Conservation (phyloP, 2,888 invertebrate species). For the Amblyteles armatorius region DNA sequence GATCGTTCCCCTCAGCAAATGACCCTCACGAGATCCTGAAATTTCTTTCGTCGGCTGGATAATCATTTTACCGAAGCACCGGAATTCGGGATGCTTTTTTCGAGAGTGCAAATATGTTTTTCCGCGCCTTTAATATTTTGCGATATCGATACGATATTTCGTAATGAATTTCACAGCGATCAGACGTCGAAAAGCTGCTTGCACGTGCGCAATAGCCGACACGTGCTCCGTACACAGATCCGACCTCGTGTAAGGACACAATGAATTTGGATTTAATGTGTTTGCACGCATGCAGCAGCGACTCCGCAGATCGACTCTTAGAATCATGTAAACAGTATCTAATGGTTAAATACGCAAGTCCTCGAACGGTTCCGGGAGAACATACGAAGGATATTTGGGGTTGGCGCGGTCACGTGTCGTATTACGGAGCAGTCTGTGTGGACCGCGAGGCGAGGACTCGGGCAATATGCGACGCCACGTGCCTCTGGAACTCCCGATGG, state of each 20-base stretch:
- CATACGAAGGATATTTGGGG: conserved; percentile 65
- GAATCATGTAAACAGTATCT: conserved; percentile 78
- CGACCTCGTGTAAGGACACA: conserved; percentile 31
- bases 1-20: no score
- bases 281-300: conserved; percentile 56
- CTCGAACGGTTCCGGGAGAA: conserved; percentile 56
- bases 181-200: conserved; percentile 25
- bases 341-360: conserved; percentile 78
- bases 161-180: not conserved
- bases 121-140: not conserved
- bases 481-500: conserved; percentile 68
- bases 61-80: no score
- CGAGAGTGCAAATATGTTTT: no score
- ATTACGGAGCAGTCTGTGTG: conserved; percentile 78
- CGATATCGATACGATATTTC: not conserved
- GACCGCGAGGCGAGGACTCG: conserved; percentile 70
- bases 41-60: no score
- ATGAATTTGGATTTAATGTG: conserved; percentile 57
- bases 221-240: conserved; percentile 31
- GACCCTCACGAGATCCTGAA: no score
- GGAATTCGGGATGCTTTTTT: no score
- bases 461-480: conserved; percentile 82
- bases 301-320: conserved; percentile 68
- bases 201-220: conserved; percentile 38
- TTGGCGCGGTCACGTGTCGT: conserved; percentile 81